A percentile compares a stretch with the other conserved stretches of the same genome.
These are phyloP conservation scores for Crypturellus tataupa DNA, from an alignment of 2,797 vertebrate genomes.

Conservation along the genomic window DNA sequence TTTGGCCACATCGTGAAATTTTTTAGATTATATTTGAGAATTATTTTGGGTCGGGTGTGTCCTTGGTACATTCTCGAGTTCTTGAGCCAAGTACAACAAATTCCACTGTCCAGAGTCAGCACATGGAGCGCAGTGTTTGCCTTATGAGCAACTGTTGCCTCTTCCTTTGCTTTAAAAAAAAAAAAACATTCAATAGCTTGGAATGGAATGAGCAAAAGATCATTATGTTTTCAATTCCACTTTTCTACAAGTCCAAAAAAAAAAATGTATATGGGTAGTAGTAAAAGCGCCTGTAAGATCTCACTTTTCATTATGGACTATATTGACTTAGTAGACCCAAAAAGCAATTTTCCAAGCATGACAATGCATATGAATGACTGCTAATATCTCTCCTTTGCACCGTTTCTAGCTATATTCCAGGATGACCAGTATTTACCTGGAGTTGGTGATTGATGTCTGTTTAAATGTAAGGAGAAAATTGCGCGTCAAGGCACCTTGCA, in stretches of 20 bases:
- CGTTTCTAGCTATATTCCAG: neutral
- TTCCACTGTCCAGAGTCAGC: constrained; percentile 6
- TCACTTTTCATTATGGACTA: neutral
- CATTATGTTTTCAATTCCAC: neutral
- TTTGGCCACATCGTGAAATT: neutral
- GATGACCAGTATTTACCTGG: neutral
- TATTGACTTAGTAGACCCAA: neutral
- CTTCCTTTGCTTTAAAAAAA: neutral
- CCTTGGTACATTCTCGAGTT: neutral
- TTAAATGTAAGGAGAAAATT: neutral
- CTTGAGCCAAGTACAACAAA: constrained; percentile 17
- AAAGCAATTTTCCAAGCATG: neutral
- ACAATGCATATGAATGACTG: neutral
- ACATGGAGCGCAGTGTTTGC: constrained; percentile 15
- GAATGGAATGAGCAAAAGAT: neutral
- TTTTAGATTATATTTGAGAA: neutral
- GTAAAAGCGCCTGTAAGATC: neutral
- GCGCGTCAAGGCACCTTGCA: neutral
- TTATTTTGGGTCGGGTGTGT: neutral
- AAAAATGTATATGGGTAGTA: neutral
- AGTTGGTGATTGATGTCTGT: neutral
- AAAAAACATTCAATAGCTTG: neutral
- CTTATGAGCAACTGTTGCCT: neutral
- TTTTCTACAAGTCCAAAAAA: neutral
- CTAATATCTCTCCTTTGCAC: neutral